Conservation (phyloP, 2,113 vertebrate genomes). For the Cynopterus brachyotis region DNA sequence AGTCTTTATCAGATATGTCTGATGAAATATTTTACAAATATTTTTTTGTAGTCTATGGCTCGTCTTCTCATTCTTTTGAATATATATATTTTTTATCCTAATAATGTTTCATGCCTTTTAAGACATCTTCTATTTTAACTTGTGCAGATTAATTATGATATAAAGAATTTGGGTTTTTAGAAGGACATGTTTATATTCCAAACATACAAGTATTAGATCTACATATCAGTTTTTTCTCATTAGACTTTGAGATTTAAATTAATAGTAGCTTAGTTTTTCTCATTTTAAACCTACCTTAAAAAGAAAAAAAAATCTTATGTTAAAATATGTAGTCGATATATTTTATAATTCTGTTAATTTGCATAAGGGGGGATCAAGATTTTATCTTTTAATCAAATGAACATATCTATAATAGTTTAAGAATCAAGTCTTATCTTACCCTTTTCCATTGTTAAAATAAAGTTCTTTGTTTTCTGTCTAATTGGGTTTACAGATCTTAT, state of each 20-base stretch:
- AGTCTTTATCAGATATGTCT: not conserved
- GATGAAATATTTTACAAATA: conserved; percentile 24
- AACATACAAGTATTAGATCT: conserved; percentile 24
- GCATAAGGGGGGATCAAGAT: not conserved
- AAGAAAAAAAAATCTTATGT: not conserved
- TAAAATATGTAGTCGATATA: not conserved
- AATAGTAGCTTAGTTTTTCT: conserved; percentile 12
- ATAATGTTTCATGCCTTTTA: not conserved
- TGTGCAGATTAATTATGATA: not conserved
- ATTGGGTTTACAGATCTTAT: conserved; percentile 73
- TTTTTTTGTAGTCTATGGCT: not conserved
- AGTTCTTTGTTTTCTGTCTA: conserved; percentile 61
- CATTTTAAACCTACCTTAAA: not conserved
- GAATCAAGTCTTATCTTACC: conserved; percentile 41
- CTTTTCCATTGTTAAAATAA: conserved; percentile 51
- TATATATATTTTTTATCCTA: not conserved
- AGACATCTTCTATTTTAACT: not conserved
- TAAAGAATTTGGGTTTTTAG: conserved; percentile 17
- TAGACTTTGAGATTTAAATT: conserved; percentile 49
- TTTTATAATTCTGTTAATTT: conserved; percentile 40
- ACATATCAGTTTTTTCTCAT: not conserved
- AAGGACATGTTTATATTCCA: conserved; percentile 36
- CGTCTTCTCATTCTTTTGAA: not conserved
- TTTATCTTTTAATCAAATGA: conserved; percentile 47
- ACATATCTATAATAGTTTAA: conserved; percentile 13